Evolutionary conservation across 1,140 invertebrate genomes (phyloP).

Genomic region (Parapsyche elsis): DNA sequence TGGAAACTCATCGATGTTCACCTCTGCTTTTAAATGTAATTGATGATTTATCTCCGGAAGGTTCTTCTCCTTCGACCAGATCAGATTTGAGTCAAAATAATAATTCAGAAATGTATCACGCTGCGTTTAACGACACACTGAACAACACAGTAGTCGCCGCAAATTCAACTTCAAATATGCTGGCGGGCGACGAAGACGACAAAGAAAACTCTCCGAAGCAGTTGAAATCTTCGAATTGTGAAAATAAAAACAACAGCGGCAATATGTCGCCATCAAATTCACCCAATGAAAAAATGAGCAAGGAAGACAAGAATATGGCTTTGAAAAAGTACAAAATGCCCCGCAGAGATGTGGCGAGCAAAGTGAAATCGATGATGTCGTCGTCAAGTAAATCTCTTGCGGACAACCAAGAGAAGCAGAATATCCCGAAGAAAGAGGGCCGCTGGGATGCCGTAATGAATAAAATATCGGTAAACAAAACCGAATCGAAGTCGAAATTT

Average conservation of each 20-base stretch:
- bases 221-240: neutral
- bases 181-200: slow-evolving; percentile 9
- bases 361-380: slow-evolving; percentile 77
- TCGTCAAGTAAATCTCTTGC: slow-evolving; percentile 64
- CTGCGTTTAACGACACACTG: slow-evolving; percentile 45
- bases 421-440: slow-evolving; percentile 65
- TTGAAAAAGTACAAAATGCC: slow-evolving; percentile 82
- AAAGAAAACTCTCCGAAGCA: neutral
- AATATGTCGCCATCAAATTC: slow-evolving; percentile 34
- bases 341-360: slow-evolving; percentile 78
- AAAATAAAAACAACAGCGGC: slow-evolving; percentile 24
- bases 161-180: slow-evolving; percentile 9
- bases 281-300: slow-evolving; percentile 57
- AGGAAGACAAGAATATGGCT: slow-evolving; percentile 68
- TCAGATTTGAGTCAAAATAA: slow-evolving; percentile 60
- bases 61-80: slow-evolving; percentile 66
- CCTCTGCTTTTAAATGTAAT: slow-evolving; percentile 66
- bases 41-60: slow-evolving; percentile 70
- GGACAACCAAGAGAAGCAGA: slow-evolving; percentile 63
- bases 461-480: slow-evolving; percentile 80
- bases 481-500: slow-evolving; percentile 74
- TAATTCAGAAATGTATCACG: slow-evolving; percentile 49
- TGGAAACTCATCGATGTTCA: slow-evolving; percentile 74
- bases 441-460: slow-evolving; percentile 85
- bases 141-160: slow-evolving; percentile 48